phyloP scores from a whole-genome alignment of 2,113 vertebrate genomes.

The Macquaria australasica region DNA sequence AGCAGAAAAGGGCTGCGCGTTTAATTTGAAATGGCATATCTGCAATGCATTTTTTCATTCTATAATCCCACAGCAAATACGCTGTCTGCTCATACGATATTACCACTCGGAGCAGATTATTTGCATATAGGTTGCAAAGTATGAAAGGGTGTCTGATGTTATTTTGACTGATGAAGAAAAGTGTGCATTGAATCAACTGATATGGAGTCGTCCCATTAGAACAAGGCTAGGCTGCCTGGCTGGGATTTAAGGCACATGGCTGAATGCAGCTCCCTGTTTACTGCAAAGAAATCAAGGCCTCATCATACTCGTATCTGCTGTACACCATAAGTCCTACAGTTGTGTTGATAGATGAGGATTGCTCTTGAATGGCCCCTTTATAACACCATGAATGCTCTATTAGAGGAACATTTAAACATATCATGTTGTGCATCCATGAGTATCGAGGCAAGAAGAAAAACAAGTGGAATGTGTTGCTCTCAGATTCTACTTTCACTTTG shows the following conservation, averaged over 20 bases:
- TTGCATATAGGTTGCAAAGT: conserved; percentile 77
- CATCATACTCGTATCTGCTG: conserved; percentile 50
- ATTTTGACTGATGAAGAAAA: conserved; percentile 80
- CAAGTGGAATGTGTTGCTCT: conserved; percentile 28
- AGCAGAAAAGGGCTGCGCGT: conserved; percentile 58
- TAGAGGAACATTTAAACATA: conserved; percentile 39
- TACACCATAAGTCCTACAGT: conserved; percentile 56
- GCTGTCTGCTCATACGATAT: conserved; percentile 63
- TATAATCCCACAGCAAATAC: conserved; percentile 76
- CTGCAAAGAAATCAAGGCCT: conserved; percentile 54
- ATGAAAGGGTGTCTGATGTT: conserved; percentile 66
- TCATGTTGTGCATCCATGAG: conserved; percentile 23
- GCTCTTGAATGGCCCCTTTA: conserved; percentile 51
- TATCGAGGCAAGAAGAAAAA: conserved; percentile 20
- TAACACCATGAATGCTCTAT: conserved; percentile 37
- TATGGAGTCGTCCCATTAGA: conserved; percentile 69
- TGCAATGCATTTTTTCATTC: conserved; percentile 65
- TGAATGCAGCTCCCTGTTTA: conserved; percentile 63
- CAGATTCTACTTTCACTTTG: conserved; percentile 13
- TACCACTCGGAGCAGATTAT: conserved; percentile 69
- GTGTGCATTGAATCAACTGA: conserved; percentile 73
- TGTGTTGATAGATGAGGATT: conserved; percentile 51
- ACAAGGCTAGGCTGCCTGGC: conserved; percentile 34
- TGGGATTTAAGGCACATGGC: conserved; percentile 62
- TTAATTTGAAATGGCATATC: conserved; percentile 80